Conservation (phyloP, 1,140 invertebrate genomes). For the Planococcus citri region DNA sequence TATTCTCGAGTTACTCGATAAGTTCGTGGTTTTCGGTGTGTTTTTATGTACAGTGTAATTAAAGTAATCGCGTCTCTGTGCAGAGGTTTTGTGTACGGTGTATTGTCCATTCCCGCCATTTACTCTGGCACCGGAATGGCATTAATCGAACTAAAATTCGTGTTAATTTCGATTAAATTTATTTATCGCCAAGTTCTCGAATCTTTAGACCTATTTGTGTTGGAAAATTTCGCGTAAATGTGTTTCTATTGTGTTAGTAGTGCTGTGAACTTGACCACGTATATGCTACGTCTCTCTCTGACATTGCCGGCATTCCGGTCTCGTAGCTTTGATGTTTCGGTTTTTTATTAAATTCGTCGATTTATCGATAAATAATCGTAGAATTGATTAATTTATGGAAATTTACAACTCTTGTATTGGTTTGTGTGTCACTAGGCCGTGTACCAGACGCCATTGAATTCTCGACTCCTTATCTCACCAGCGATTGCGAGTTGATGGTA, state of each 20-base stretch:
- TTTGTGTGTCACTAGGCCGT: neutral
- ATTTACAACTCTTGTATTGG: neutral
- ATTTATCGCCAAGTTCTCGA: neutral
- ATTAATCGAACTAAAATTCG: neutral
- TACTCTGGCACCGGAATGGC: neutral
- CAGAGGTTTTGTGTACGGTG: neutral
- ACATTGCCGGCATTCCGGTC: neutral
- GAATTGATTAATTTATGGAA: neutral
- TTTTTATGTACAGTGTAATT: too few relatives aligned
- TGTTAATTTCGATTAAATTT: neutral
- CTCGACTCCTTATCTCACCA: neutral
- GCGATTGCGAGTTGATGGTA: neutral
- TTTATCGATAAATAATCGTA: neutral
- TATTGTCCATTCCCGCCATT: neutral
- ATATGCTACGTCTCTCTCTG: neutral
- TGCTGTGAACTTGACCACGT: neutral
- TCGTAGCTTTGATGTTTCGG: neutral
- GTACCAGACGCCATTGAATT: constrained; percentile 4
- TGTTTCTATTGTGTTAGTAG: neutral
- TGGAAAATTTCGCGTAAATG: neutral
- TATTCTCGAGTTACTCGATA: neutral
- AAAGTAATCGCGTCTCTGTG: neutral
- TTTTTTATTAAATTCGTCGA: neutral
- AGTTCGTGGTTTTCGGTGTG: too few relatives aligned
- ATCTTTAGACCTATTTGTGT: neutral